Conservation (phyloP, 2,888 invertebrate genomes). For the Heliconius cydno region DNA sequence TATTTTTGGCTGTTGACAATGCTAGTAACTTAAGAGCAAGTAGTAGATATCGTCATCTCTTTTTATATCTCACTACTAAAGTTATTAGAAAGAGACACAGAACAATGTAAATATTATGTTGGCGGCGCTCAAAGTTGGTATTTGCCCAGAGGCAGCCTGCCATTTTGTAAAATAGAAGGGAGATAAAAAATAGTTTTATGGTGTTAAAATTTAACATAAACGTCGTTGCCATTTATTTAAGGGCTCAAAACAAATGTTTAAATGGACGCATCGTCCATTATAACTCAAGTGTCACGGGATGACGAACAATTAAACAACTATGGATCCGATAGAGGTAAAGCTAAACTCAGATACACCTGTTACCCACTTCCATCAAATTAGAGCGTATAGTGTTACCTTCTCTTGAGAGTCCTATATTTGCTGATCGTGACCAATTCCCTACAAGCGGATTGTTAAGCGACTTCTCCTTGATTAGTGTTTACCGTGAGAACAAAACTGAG, state of each 20-base stretch:
- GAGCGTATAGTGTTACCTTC: slow-evolving; percentile 80
- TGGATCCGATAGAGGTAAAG: slow-evolving; percentile 95
- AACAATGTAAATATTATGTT: slow-evolving; percentile 58
- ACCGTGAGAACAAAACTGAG: slow-evolving; percentile 62
- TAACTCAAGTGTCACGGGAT: slow-evolving; percentile 98
- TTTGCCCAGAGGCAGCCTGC: slow-evolving; percentile 79
- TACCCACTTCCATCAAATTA: slow-evolving; percentile 80
- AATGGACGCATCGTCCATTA: slow-evolving; percentile 99
- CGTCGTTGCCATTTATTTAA: slow-evolving; percentile 80
- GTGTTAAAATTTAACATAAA: slow-evolving; percentile 80
- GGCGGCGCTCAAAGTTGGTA: slow-evolving; percentile 73
- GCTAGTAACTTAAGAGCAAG: slow-evolving; percentile 59
- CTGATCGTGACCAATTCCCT: slow-evolving; percentile 60
- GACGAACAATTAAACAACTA: slow-evolving; percentile 97
- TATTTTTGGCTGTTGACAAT: slow-evolving; percentile 68
- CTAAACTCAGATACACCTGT: slow-evolving; percentile 81
- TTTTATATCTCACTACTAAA: slow-evolving; percentile 42
- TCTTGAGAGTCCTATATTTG: slow-evolving; percentile 72
- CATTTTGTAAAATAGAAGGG: slow-evolving; percentile 84
- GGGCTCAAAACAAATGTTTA: slow-evolving; percentile 83
- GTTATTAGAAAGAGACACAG: slow-evolving; percentile 54
- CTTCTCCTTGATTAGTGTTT: slow-evolving; percentile 56
- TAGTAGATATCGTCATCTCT: slow-evolving; percentile 54
- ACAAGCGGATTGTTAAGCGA: slow-evolving; percentile 57
- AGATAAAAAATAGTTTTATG: slow-evolving; percentile 84